Conservation (phyloP, 2,113 vertebrate species). For the Forbesichthys papilliferus region DNA sequence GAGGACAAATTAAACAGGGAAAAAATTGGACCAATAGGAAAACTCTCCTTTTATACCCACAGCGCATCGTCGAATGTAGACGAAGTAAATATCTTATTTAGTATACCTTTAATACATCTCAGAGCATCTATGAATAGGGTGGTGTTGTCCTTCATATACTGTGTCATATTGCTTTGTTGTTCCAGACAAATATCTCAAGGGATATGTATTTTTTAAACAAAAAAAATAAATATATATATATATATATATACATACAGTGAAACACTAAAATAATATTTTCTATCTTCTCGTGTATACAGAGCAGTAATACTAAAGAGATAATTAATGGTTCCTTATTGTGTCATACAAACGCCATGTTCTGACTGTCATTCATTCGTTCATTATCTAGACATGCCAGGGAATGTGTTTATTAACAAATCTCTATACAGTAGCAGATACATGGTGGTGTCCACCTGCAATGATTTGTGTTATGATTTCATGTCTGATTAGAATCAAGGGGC, state of each 20-base stretch:
- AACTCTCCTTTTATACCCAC: too few species aligned
- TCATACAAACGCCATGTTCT: constrained; percentile 49
- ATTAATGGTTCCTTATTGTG: constrained; percentile 64
- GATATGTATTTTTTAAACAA: background rate
- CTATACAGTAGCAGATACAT: constrained; percentile 34
- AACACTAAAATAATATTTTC: constrained; percentile 75
- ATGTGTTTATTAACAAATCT: constrained; percentile 55
- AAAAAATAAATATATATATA: constrained; percentile 52
- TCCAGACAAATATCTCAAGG: constrained; percentile 44
- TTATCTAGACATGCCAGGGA: constrained; percentile 58
- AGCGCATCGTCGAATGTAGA: too few species aligned
- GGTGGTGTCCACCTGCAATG: constrained; percentile 35
- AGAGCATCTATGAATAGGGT: constrained; percentile 29
- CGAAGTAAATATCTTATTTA: too few species aligned
- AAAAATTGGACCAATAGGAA: too few species aligned
- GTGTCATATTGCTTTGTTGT: constrained; percentile 36
- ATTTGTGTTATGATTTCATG: constrained; percentile 37
- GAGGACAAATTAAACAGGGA: too few species aligned
- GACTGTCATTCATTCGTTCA: constrained; percentile 50
- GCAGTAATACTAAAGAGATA: constrained; percentile 67
- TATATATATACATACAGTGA: constrained; percentile 76
- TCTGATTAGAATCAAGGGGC: constrained; percentile 35
- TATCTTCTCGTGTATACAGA: constrained; percentile 69
- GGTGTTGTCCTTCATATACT: constrained; percentile 41
- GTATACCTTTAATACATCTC: background rate